Percentiles rank a stretch among this genome's conserved stretches.
Evolutionary conservation across 2,888 invertebrate genomes (phyloP).

Genomic region (Syrphus vitripennis): DNA sequence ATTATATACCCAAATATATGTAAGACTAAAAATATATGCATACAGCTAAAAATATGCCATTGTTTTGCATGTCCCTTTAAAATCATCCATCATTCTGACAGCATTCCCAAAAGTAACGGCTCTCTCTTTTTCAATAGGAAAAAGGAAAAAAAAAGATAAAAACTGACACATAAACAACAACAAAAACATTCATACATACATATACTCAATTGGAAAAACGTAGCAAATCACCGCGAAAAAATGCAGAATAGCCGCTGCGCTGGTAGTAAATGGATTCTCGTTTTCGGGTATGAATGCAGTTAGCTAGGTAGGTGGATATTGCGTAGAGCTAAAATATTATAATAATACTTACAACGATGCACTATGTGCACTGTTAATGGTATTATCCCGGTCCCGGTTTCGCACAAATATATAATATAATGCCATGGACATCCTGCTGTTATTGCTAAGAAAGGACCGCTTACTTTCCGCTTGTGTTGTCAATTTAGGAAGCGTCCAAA

Average conservation of each 20-base stretch:
- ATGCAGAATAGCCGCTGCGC: constrained; percentile 47
- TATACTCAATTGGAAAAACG: constrained; percentile 52
- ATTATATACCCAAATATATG: constrained; percentile 2
- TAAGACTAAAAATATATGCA: background rate
- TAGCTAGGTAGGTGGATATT: background rate
- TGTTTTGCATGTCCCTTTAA: constrained; percentile 16
- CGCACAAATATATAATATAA: background rate
- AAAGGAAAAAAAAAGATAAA: background rate
- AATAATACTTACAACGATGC: background rate
- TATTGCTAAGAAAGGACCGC: constrained; percentile 61
- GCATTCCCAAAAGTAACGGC: constrained; percentile 42
- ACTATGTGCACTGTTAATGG: constrained; percentile 49
- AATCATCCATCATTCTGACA: constrained; percentile 53
- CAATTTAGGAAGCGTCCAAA: constrained; percentile 61
- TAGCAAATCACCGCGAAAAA: constrained; percentile 56
- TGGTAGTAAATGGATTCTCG: constrained; percentile 17
- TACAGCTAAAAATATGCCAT: constrained; percentile 3
- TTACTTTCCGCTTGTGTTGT: constrained; percentile 69
- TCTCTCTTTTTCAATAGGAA: background rate
- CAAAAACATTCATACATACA: background rate
- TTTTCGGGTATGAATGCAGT: background rate
- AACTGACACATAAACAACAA: background rate
- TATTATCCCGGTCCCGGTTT: constrained; percentile 56
- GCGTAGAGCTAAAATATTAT: too few relatives aligned
- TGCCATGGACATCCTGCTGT: constrained; percentile 50